These are phyloP conservation scores for Chiloscyllium punctatum DNA, from an alignment of 2,797 vertebrate species.

Conservation along the genomic window DNA sequence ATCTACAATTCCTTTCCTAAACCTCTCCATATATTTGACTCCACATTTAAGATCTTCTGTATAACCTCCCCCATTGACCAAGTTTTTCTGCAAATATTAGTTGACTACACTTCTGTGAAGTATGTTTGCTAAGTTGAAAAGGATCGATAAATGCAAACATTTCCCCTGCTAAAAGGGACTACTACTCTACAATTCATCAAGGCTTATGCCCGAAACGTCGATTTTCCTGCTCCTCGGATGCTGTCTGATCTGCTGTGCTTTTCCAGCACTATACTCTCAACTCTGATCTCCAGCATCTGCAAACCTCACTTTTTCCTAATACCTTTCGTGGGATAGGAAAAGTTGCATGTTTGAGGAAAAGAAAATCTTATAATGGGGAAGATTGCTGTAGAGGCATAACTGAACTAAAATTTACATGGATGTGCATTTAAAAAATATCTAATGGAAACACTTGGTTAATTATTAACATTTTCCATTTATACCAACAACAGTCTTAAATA, in stretches of 20 bases:
- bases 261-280: too few species aligned
- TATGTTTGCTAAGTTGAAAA: not conserved
- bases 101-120: not conserved
- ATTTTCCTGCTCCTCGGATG: too few species aligned
- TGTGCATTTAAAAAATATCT: constrained; percentile 11
- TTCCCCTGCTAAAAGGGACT: not conserved
- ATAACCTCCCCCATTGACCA: not conserved
- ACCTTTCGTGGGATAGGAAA: not conserved
- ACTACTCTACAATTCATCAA: not conserved
- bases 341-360: not conserved
- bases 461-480: constrained; percentile 31
- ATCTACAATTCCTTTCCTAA: not conserved
- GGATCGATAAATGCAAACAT: not conserved
- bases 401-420: not conserved
- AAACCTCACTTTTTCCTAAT: not conserved
- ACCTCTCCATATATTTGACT: not conserved
- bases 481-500: constrained; percentile 23
- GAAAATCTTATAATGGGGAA: not conserved
- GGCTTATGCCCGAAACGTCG: not conserved
- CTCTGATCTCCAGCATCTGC: too few species aligned
- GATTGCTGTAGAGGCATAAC: not conserved
- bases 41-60: not conserved
- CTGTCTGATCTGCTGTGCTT: too few species aligned
- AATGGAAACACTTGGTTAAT: constrained; percentile 34
- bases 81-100: not conserved